Evolutionary conservation across 1,140 invertebrate genomes (phyloP), one percentile per base, ranked within the genome.

Genomic region (Trichogramma pretiosum): DNA sequence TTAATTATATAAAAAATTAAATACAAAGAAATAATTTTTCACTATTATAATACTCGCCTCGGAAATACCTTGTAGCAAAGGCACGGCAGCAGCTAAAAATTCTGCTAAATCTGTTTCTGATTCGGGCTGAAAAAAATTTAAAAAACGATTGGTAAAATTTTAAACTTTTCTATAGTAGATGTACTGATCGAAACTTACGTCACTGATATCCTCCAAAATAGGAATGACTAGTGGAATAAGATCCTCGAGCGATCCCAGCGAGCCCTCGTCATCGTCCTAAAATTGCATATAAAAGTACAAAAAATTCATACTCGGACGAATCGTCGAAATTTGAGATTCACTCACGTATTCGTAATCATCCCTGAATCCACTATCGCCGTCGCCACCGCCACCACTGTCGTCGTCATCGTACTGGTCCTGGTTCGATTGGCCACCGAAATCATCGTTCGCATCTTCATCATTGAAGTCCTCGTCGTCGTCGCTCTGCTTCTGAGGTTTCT

Each of bases 201-300:
- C 61, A 51, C 67, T 70, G 4, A 72, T 56, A 43, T 70, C 69
- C 46, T 70, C 65, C 3, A 72, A 48, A 45, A 70, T 58, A 0
- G 69, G 69, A 1, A 60, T 55, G 19, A 59, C 38, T 5, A 72
- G 32, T 8, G 64, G 64, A 30, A 72, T 23, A 5, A 72, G 48
- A 10, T 65, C 63, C 11, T 64, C 30, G 1, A 72, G 1, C 1
- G 59, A 55, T 39, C 61, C 55, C 11, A 72, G 33, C 2, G 63
- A 67, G 17, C 67, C 67, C 30, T 40, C 56, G 8, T 42, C 47
- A 21, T 60, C 56, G 3, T 67, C 58, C 34, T 52, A 13, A 39
- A 28, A 28, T 5, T 28, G 24, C 11, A n/a, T n/a, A n/a, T n/a
- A n/a, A 28, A 28, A 28, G 24, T 28, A 28, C 5, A 7, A 28